Conservation (phyloP, 2,113 vertebrate species). For the Neotoma lepida region DNA sequence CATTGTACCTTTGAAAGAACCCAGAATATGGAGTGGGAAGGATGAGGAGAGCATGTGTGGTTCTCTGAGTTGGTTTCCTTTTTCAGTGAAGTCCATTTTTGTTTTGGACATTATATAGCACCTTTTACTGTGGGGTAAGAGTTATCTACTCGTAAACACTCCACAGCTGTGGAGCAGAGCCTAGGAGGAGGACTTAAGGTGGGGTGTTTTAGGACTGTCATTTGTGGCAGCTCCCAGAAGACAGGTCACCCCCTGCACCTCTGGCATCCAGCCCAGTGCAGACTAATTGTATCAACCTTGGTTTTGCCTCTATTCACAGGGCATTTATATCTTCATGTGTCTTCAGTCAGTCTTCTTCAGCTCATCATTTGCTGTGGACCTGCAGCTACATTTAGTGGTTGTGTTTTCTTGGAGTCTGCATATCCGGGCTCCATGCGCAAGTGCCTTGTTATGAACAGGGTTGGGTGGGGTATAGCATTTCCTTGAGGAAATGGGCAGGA, state of each 20-base stretch:
- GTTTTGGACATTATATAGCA: background rate
- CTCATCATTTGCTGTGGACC: background rate
- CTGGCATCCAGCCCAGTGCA: background rate
- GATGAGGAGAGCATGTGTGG: background rate
- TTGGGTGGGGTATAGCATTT: constrained; percentile 60
- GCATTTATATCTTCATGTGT: background rate
- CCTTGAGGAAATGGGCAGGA: constrained; percentile 77
- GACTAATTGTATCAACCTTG: background rate
- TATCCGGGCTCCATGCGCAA: constrained; percentile 32
- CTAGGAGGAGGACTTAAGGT: background rate
- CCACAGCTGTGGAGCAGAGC: background rate
- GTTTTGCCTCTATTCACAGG: background rate
- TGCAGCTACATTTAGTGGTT: constrained; percentile 32
- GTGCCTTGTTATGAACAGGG: constrained; percentile 26
- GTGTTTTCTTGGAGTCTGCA: constrained; percentile 43
- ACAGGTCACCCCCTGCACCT: background rate
- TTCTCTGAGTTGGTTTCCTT: background rate
- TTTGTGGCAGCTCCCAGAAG: background rate
- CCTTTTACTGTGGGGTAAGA: background rate
- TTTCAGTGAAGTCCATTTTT: background rate
- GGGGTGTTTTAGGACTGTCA: background rate
- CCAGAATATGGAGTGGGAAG: background rate
- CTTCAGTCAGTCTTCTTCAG: background rate
- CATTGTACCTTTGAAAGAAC: background rate
- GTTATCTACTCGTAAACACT: background rate